Evolutionary conservation across 2,113 vertebrate genomes (phyloP), one percentile per base, ranked within the genome.

Genomic region (Corynorhinus townsendii): DNA sequence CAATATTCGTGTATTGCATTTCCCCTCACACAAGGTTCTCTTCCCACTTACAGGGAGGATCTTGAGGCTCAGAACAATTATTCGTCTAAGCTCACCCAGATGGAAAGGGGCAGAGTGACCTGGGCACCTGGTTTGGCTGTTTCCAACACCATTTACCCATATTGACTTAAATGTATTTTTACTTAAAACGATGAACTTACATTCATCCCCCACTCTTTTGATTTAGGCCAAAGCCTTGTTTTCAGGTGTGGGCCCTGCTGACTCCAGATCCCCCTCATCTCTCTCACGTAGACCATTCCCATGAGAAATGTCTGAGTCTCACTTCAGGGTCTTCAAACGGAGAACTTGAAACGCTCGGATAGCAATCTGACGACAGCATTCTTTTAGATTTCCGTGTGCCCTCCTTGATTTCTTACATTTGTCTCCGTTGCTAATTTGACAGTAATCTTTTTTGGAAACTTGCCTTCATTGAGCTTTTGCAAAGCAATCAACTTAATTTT

Each of bases 401-500:
- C 64, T 35, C 45, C 75, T 59, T 19, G n/a, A 5, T 93, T 71
- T 71, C 66, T 66, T 88, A 47, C 15, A 40, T 73, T 35, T 56
- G 66, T 88, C 47, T 87, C 62, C 54, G 20, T 24, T n/a, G 54
- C 66, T 86, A 85, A 90, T 80, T 68, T 3, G 93, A 96, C 30
- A 80, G 52, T 80, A 45, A 69, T 89, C 59, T 87, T 82, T 87
- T 89, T 59, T 72, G 56, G 66, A 64, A 96, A 83, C 75, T n/a
- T 90, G 73, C 83, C 93, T 95, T 89, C n/a, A 12, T n/a, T 28
- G 56, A 92, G 77, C n/a, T 77, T 95, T 93, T 95, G 72, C 79
- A 84, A 94, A 90, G 82, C 89, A 79, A 94, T 94, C 93, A 85
- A 88, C 85, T 93, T 93, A 85, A 96, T 96, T 97, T 95, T 93